Conservation (phyloP, 2,888 invertebrate species). For the Rhingia rostrata region DNA sequence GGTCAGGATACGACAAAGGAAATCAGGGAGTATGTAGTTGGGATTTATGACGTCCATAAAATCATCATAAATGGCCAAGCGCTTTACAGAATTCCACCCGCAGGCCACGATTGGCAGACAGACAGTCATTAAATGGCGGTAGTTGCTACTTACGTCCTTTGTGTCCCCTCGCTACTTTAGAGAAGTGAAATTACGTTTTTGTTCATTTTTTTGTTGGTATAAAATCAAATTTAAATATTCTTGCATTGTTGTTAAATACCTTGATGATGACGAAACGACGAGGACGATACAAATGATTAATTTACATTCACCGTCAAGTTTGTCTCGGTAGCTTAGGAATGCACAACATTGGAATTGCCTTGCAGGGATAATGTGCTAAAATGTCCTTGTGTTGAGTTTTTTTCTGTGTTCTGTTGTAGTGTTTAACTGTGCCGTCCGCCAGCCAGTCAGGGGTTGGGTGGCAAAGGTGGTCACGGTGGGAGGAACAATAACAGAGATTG, state of each 20-base stretch:
- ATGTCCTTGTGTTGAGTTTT: slow-evolving; percentile 5
- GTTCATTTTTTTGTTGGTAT: background rate
- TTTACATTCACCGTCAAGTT: slow-evolving; percentile 18
- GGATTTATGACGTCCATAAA: slow-evolving; percentile 61
- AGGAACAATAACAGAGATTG: slow-evolving; percentile 18
- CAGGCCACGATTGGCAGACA: slow-evolving; percentile 6
- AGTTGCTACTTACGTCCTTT: slow-evolving; percentile 9
- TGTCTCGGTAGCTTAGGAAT: slow-evolving; percentile 3
- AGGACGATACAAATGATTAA: slow-evolving; percentile 23
- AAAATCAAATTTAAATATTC: slow-evolving; percentile 32
- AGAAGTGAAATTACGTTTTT: slow-evolving; percentile 1
- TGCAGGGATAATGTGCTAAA: background rate
- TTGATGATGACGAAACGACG: background rate
- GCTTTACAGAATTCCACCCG: slow-evolving; percentile 23
- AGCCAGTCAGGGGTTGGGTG: background rate
- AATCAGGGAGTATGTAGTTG: slow-evolving; percentile 39
- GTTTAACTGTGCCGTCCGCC: background rate
- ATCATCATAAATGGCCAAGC: slow-evolving; percentile 55
- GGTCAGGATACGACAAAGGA: slow-evolving; percentile 44
- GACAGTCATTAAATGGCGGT: slow-evolving; percentile 33
- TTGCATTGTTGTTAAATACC: slow-evolving; percentile 30
- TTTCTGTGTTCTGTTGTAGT: slow-evolving; percentile 5
- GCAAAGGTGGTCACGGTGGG: background rate
- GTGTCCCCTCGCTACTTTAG: background rate
- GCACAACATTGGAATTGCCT: slow-evolving; percentile 1